Percentiles rank a stretch among this genome's conserved stretches.
phyloP scores from a whole-genome alignment of 2,797 vertebrate species.

The Acanthiza pusilla region DNA sequence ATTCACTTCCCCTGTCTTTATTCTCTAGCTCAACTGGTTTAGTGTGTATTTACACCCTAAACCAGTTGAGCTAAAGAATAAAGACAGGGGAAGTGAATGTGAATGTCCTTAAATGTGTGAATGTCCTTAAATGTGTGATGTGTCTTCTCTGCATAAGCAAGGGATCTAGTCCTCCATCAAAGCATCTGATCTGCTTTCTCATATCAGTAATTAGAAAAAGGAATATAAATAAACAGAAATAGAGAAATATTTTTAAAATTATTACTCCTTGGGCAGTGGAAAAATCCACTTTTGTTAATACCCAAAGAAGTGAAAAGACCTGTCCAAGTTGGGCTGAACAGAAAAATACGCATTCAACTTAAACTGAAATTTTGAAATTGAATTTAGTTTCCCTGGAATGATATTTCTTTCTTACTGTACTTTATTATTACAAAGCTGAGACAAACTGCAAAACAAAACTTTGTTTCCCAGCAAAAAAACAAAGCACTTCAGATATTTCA shows the following conservation, averaged over 20 bases:
- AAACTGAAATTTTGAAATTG: neutral
- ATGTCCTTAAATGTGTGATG: neutral
- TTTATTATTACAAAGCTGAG: neutral
- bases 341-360: neutral
- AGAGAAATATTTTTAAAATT: neutral
- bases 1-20: neutral
- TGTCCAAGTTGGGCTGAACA: neutral
- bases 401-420: neutral
- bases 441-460: constrained; percentile 9
- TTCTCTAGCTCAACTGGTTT: neutral
- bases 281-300: neutral
- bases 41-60: too few species aligned
- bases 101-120: too few species aligned
- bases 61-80: too few species aligned
- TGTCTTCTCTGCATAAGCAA: neutral
- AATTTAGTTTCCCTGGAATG: neutral
- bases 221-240: neutral
- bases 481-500: neutral
- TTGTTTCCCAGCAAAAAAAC: neutral
- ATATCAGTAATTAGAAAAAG: neutral
- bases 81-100: too few species aligned
- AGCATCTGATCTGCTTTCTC: neutral
- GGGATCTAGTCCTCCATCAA: neutral
- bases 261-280: neutral
- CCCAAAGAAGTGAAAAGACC: neutral